These are phyloP conservation scores for Sebastes steindachneri DNA, from an alignment of 2,797 vertebrate genomes.

Conservation along the genomic window DNA sequence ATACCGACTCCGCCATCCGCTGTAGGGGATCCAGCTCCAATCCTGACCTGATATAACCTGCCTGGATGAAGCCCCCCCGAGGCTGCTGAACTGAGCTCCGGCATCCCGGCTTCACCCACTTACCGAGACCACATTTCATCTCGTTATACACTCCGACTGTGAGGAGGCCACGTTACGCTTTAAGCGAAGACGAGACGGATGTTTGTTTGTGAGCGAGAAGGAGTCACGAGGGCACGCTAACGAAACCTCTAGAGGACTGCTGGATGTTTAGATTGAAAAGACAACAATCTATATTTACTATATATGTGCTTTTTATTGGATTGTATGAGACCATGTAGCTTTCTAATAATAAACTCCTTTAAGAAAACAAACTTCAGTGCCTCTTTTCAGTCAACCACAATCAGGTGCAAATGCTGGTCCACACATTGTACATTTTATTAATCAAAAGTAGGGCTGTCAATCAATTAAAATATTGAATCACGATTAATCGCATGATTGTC, in stretches of 20 bases:
- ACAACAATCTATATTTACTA: not conserved
- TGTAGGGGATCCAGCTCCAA: conserved; percentile 51
- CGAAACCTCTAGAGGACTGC: conserved; percentile 23
- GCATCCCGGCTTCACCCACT: conserved; percentile 32
- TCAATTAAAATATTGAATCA: too few species aligned
- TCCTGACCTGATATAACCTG: conserved; percentile 61
- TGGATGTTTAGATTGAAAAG: conserved; percentile 21
- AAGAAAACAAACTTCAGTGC: not conserved
- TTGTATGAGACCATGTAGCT: not conserved
- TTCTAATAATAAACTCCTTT: not conserved
- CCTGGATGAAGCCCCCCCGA: conserved; percentile 7
- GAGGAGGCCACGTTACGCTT: conserved; percentile 29
- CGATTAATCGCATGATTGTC: too few species aligned
- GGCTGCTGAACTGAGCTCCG: conserved; percentile 22
- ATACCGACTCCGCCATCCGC: conserved; percentile 24
- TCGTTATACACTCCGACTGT: conserved; percentile 15
- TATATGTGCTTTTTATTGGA: not conserved
- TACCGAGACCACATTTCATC: conserved; percentile 31
- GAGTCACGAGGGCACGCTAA: conserved; percentile 26
- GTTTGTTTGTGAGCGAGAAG: conserved; percentile 36
- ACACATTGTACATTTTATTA: not conserved
- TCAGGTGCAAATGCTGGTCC: not conserved
- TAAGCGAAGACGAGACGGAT: not conserved
- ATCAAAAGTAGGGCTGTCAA: not conserved
- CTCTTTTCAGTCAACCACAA: not conserved